Percentiles rank a stretch among this genome's conserved stretches.
Conservation (phyloP, 2,113 vertebrate species). For the Stegostoma tigrinum region DNA sequence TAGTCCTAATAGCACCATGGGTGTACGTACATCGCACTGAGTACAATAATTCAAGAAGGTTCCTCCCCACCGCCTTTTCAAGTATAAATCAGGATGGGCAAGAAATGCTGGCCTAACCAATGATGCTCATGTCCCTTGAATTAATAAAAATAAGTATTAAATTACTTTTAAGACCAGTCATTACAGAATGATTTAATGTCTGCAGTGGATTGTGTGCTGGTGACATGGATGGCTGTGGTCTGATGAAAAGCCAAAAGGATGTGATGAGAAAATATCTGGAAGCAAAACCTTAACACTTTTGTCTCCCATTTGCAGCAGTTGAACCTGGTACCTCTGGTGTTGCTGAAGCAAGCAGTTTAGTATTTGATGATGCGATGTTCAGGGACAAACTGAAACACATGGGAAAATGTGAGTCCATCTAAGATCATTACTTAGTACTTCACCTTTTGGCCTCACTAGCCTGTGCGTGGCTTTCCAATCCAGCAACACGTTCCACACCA, state of each 20-base stretch:
- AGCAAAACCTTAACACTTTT: background rate
- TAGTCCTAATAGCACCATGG: no score
- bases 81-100: no score
- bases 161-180: background rate
- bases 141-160: background rate
- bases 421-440: background rate
- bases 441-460: background rate
- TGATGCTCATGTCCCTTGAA: background rate
- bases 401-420: slow-evolving; percentile 85
- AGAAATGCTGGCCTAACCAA: no score
- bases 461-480: background rate
- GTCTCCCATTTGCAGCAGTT: slow-evolving; percentile 50
- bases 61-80: no score
- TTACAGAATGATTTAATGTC: background rate
- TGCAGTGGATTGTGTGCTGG: background rate
- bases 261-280: background rate
- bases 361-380: slow-evolving; percentile 91
- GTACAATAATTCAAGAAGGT: no score
- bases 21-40: no score
- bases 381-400: slow-evolving; percentile 96
- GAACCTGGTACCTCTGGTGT: slow-evolving; percentile 55
- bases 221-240: background rate
- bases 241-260: background rate
- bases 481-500: background rate
- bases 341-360: slow-evolving; percentile 59